These are phyloP conservation scores for Keiferia lycopersicella DNA, from an alignment of 2,888 invertebrate genomes.

Conservation along the genomic window DNA sequence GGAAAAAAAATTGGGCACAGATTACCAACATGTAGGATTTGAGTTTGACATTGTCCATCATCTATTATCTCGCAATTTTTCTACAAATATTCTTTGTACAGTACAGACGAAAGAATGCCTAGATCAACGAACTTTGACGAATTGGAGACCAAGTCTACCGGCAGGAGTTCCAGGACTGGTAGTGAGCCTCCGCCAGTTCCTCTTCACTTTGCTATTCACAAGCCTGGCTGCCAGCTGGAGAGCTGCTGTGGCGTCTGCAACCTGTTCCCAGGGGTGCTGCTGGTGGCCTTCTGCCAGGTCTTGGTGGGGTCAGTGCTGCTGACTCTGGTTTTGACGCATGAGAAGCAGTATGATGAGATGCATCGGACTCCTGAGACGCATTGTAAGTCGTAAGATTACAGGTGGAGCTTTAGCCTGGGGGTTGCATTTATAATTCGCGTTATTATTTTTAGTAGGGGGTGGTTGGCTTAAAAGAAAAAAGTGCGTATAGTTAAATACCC, in stretches of 20 bases:
- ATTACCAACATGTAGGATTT: background rate
- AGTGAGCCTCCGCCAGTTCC: constrained; percentile 50
- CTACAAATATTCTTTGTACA: background rate
- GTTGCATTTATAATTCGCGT: too few species aligned
- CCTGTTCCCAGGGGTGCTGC: constrained; percentile 69
- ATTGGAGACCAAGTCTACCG: constrained; percentile 13
- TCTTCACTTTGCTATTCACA: constrained; percentile 64
- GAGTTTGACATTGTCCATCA: background rate
- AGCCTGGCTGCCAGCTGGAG: constrained; percentile 66
- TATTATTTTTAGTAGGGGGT: too few species aligned
- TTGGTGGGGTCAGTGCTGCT: constrained; percentile 62
- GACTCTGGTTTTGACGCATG: constrained; percentile 63
- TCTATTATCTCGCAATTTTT: background rate
- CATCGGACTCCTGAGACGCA: constrained; percentile 57
- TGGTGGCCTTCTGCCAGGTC: constrained; percentile 69
- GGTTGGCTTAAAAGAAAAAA: too few species aligned
- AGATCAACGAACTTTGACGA: constrained; percentile 2
- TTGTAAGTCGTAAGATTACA: constrained; percentile 47
- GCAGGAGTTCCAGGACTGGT: background rate
- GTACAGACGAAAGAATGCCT: constrained; percentile 19
- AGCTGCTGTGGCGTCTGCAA: constrained; percentile 75
- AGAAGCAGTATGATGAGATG: constrained; percentile 66
- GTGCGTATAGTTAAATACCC: too few species aligned
- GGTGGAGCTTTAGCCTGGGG: too few species aligned
- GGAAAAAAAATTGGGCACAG: too few species aligned